Percentiles rank a stretch among this genome's conserved stretches.
Conservation (phyloP, 2,113 vertebrate species). For the Falcunculus frontatus region DNA sequence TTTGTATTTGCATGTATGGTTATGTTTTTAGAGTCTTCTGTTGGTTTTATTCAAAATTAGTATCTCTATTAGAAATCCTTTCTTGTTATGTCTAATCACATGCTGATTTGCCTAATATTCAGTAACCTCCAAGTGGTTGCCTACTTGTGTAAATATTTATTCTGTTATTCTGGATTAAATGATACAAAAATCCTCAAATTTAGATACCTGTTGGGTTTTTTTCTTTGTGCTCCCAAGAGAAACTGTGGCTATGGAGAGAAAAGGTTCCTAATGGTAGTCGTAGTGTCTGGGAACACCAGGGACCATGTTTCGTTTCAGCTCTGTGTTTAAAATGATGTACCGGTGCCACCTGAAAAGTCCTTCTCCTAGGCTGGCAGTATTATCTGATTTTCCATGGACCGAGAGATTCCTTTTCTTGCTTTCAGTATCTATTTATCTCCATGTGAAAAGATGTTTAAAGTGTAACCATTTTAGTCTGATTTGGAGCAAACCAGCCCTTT, state of each 20-base stretch:
- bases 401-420: background rate
- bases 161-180: background rate
- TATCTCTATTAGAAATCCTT: background rate
- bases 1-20: background rate
- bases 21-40: background rate
- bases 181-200: background rate
- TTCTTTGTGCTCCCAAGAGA: background rate
- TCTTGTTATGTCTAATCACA: background rate
- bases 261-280: background rate
- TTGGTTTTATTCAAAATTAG: background rate
- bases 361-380: background rate
- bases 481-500: background rate
- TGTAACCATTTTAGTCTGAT: background rate
- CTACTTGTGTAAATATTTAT: background rate
- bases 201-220: background rate
- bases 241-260: background rate
- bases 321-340: background rate
- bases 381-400: background rate
- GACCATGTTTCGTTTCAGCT: background rate
- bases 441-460: background rate
- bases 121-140: background rate
- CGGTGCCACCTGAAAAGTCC: background rate
- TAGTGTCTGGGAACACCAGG: background rate
- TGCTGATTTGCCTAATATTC: background rate
- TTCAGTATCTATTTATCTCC: background rate